These are phyloP conservation scores for Mylabris sibirica DNA, from an alignment of 2,888 invertebrate genomes.

Conservation along the genomic window DNA sequence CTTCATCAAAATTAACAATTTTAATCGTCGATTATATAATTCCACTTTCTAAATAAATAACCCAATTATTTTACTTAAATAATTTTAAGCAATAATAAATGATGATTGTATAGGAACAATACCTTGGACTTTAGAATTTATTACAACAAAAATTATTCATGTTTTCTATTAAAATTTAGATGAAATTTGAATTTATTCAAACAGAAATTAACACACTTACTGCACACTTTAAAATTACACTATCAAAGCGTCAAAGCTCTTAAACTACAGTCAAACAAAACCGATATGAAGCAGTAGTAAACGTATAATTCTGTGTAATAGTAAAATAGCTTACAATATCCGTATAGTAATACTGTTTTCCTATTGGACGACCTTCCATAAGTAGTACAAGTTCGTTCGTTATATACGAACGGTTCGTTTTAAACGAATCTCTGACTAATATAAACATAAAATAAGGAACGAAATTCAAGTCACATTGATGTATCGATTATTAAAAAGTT, in stretches of 20 bases:
- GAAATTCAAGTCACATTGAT: neutral
- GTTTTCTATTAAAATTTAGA: neutral
- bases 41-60: slow-evolving; percentile 1
- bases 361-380: slow-evolving; percentile 52
- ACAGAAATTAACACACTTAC: slow-evolving; percentile 8
- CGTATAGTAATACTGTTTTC: slow-evolving; percentile 34
- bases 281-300: neutral
- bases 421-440: neutral
- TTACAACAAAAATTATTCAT: slow-evolving; percentile 14
- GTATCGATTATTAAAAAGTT: neutral
- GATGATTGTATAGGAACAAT: neutral
- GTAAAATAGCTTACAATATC: neutral
- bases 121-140: neutral
- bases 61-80: neutral
- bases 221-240: slow-evolving; percentile 23
- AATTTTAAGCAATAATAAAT: neutral
- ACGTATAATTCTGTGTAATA: neutral
- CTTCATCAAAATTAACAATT: slow-evolving; percentile 3
- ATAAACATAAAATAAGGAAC: neutral
- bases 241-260: neutral
- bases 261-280: neutral
- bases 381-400: slow-evolving; percentile 55
- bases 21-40: neutral
- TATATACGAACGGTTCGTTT: slow-evolving; percentile 9
- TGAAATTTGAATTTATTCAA: neutral